Conservation (phyloP, 2,888 invertebrate genomes). For the Gymnocheta viridis region DNA sequence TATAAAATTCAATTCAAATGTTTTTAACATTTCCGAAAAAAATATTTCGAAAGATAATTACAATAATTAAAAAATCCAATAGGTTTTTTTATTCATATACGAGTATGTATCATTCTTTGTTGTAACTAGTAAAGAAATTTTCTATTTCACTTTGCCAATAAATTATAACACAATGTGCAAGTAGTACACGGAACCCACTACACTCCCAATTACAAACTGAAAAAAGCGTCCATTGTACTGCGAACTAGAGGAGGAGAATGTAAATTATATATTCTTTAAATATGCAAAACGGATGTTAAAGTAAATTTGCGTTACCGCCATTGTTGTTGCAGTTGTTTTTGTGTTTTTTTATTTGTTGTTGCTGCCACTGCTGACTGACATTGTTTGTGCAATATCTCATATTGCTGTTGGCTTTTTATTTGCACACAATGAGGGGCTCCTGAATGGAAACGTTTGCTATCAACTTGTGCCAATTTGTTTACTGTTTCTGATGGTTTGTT, state of each 20-base stretch:
- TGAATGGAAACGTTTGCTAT: slow-evolving; percentile 48
- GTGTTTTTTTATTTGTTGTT: slow-evolving; percentile 1
- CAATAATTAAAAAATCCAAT: too few species aligned
- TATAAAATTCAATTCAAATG: not conserved
- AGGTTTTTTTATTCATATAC: too few species aligned
- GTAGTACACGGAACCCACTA: not conserved
- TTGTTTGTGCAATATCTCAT: slow-evolving; percentile 24
- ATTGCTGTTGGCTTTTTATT: slow-evolving; percentile 12
- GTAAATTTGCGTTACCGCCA: slow-evolving; percentile 55
- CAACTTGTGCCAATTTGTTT: slow-evolving; percentile 62
- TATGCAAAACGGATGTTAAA: slow-evolving; percentile 60
- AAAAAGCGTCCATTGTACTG: slow-evolving; percentile 7
- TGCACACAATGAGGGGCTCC: slow-evolving; percentile 11
- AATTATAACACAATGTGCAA: not conserved
- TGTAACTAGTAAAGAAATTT: too few species aligned
- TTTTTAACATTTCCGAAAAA: not conserved
- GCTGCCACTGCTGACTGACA: not conserved
- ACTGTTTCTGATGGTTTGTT: slow-evolving; percentile 32
- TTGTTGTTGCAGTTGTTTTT: slow-evolving; percentile 22
- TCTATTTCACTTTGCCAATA: not conserved
- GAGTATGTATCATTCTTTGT: too few species aligned
- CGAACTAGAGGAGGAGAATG: not conserved
- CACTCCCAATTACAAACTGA: not conserved
- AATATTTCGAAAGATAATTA: not conserved
- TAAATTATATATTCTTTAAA: slow-evolving; percentile 34